These are phyloP conservation scores for Calephelis perditalis DNA, from an alignment of 2,888 invertebrate species.

Conservation along the genomic window DNA sequence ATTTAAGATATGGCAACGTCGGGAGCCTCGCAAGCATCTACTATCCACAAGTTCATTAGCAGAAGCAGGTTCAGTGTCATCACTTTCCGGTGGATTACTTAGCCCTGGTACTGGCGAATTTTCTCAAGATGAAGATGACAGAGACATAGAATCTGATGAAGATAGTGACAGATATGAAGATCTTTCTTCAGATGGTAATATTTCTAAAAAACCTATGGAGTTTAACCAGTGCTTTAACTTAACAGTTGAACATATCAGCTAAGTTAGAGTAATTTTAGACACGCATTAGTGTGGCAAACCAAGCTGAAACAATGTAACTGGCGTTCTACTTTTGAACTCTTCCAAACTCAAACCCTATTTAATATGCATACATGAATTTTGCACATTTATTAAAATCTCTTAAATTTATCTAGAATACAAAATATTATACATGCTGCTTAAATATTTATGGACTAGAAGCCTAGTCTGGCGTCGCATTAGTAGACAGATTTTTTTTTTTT, in stretches of 20 bases:
- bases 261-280: too few relatives aligned
- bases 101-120: slow-evolving; percentile 88
- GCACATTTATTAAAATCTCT: too few relatives aligned
- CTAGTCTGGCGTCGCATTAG: too few relatives aligned
- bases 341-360: too few relatives aligned
- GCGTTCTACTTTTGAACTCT: too few relatives aligned
- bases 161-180: slow-evolving; percentile 93
- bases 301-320: too few relatives aligned
- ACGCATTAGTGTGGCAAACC: too few relatives aligned
- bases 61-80: slow-evolving; percentile 91
- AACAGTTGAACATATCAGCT: not conserved
- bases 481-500: too few relatives aligned
- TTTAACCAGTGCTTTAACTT: slow-evolving; percentile 18
- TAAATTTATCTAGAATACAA: too few relatives aligned
- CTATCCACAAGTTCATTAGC: slow-evolving; percentile 90
- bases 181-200: slow-evolving; percentile 85
- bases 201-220: slow-evolving; percentile 6
- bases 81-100: slow-evolving; percentile 88
- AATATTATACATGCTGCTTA: too few relatives aligned
- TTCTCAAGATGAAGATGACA: slow-evolving; percentile 90
- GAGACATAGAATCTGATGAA: slow-evolving; percentile 86
- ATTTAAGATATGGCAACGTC: slow-evolving; percentile 87
- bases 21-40: slow-evolving; percentile 92
- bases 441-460: too few relatives aligned
- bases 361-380: too few relatives aligned